Base-by-base conservation (phyloP, 1,140 invertebrate species). In the Himalopsyche phryganea region DNA sequence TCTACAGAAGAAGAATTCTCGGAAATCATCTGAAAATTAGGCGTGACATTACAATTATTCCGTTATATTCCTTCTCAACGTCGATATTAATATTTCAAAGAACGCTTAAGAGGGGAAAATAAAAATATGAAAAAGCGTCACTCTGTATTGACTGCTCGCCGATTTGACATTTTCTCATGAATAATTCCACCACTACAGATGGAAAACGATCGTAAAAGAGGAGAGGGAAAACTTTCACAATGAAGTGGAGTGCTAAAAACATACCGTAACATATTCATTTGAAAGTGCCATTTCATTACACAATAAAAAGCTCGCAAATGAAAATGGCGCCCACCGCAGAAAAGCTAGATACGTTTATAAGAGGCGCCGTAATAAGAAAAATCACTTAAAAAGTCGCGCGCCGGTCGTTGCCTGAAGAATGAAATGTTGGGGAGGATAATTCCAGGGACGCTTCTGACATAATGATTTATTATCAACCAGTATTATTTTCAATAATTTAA, bases 301-400 rank as follows among this genome's bases (percentile, higher is more conserved):
- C 62, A 49, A 60, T 59, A 64, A 64, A 59, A 63, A 53, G 61
- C 41, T 33, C 51, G 49, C 56, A 45, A 49, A 61, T 61, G 58
- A 64, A 54, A 60, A 60, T 46, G 53, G 47, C 56, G 33, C 45
- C 48, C 48, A 55, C 51, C 56, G 40, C 41, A 45, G 23, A 28
- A 28, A 51, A 52, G 49, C 50, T 44, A 58, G 61, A 63, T 63
- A 45, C 57, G 56, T 60, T 63, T 63, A 59, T 60, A 59, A 60
- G 45, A 40, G 62, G 52, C 56, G 44, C 32, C 49, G 59, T 58
- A 65, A 65, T 65, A 59, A 61, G 63, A 65, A 65, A 65, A 65
- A 65, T 65, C 63, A 65, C 63, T 65, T 65, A 65, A 65, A 64
- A 61, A 61, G 63, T 60, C 62, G 58, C 53, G 54, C 58, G 58